Conservation (phyloP, 1,140 invertebrate genomes). For the Drosophila ambigua region DNA sequence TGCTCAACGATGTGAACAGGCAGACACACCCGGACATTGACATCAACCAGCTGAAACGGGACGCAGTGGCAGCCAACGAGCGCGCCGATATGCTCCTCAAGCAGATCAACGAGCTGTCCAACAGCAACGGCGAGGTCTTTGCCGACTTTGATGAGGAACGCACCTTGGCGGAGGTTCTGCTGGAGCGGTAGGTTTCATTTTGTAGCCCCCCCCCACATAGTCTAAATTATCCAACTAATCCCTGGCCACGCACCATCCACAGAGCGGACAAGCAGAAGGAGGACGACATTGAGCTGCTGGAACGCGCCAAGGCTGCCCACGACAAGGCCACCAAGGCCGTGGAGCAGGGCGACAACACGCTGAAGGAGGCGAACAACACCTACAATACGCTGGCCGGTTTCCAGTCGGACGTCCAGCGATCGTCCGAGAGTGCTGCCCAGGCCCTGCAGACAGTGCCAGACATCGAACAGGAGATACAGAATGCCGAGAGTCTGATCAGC, state of each 20-base stretch:
- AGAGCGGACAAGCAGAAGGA: conserved; percentile 80
- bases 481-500: conserved; percentile 85
- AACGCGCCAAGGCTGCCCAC: conserved; percentile 88
- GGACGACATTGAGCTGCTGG: conserved; percentile 85
- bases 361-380: conserved; percentile 94
- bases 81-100: conserved; percentile 82
- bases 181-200: conserved; percentile 85
- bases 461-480: conserved; percentile 87
- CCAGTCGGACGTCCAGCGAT: conserved; percentile 93
- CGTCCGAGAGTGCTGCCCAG: conserved; percentile 88
- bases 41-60: conserved; percentile 87
- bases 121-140: conserved; percentile 70
- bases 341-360: conserved; percentile 91
- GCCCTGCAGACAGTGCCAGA: conserved; percentile 90
- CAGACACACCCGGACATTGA: conserved; percentile 91
- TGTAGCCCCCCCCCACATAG: background rate
- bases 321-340: conserved; percentile 92
- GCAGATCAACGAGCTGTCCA: conserved; percentile 64
- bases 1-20: conserved; percentile 90
- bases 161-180: conserved; percentile 88
- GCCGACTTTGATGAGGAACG: conserved; percentile 84
- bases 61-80: conserved; percentile 86
- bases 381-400: conserved; percentile 92
- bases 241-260: background rate
- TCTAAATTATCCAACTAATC: background rate